phyloP scores from a whole-genome alignment of 2,888 invertebrate species.

The Labia minor region DNA sequence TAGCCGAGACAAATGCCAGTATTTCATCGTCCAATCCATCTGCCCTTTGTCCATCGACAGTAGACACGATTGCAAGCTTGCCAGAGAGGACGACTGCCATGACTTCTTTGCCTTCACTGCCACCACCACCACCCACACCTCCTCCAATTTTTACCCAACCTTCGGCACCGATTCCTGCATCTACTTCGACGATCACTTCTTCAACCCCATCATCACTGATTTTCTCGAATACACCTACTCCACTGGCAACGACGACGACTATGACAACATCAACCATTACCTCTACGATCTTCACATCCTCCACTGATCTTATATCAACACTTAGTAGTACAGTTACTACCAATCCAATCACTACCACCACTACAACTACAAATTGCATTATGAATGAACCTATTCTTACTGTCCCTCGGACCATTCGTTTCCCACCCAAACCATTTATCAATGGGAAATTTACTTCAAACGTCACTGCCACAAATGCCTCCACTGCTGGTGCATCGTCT shows the following conservation, averaged over 20 bases:
- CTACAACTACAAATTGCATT: neutral
- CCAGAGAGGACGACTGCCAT: conserved; percentile 22
- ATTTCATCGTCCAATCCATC: neutral
- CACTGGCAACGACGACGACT: neutral
- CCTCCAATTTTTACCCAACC: conserved; percentile 24
- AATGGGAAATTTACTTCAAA: neutral
- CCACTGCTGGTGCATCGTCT: conserved; percentile 21
- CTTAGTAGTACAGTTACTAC: neutral
- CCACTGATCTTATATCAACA: neutral
- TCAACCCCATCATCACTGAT: conserved; percentile 32
- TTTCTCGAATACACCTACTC: conserved; percentile 19
- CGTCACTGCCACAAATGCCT: conserved; percentile 5
- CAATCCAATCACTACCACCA: neutral
- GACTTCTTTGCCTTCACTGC: conserved; percentile 14
- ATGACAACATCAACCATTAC: neutral
- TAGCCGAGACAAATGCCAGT: neutral
- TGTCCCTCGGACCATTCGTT: conserved; percentile 70
- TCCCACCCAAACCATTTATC: conserved; percentile 47
- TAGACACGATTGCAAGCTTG: conserved; percentile 16
- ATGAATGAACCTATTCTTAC: conserved; percentile 58
- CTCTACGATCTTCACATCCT: neutral
- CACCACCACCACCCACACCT: conserved; percentile 19
- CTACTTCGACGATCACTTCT: conserved; percentile 31
- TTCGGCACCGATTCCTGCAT: conserved; percentile 26
- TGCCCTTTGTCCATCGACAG: neutral